phyloP scores from a whole-genome alignment of 2,888 invertebrate species.

The Hoplodrina ambigua region DNA sequence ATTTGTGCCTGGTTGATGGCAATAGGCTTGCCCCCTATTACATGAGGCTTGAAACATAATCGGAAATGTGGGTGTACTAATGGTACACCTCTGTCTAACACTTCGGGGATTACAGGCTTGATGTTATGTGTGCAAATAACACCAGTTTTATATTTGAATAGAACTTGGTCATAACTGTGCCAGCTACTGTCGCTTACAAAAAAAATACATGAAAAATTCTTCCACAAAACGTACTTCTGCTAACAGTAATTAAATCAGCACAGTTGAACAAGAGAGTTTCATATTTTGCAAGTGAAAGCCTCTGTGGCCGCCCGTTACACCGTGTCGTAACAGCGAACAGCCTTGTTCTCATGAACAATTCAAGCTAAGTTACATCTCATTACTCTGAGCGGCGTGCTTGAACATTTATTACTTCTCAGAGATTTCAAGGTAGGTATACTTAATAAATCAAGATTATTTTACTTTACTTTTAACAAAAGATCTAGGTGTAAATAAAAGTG shows the following conservation, averaged over 20 bases:
- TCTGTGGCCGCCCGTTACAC: conserved; percentile 42
- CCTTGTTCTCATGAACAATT: conserved; percentile 65
- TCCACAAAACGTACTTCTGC: conserved; percentile 16
- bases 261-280: conserved; percentile 30
- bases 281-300: conserved; percentile 37
- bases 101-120: too few species aligned
- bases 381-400: conserved; percentile 47
- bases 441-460: conserved; percentile 52
- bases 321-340: conserved; percentile 33
- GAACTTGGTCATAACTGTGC: too few species aligned
- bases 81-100: too few species aligned
- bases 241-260: conserved; percentile 51
- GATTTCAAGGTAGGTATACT: conserved; percentile 50
- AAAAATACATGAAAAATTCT: conserved; percentile 5
- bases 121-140: too few species aligned
- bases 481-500: conserved; percentile 21
- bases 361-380: conserved; percentile 63
- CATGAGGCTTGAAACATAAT: too few species aligned
- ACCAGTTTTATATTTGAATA: too few species aligned
- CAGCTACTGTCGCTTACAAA: neutral
- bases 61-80: too few species aligned
- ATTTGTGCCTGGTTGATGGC: too few species aligned
- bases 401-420: conserved; percentile 66
- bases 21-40: too few species aligned
- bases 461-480: conserved; percentile 23